Evolutionary conservation across 1,140 invertebrate genomes (phyloP), one percentile per base, ranked within the genome.

Genomic region (Liolophura sinensis): DNA sequence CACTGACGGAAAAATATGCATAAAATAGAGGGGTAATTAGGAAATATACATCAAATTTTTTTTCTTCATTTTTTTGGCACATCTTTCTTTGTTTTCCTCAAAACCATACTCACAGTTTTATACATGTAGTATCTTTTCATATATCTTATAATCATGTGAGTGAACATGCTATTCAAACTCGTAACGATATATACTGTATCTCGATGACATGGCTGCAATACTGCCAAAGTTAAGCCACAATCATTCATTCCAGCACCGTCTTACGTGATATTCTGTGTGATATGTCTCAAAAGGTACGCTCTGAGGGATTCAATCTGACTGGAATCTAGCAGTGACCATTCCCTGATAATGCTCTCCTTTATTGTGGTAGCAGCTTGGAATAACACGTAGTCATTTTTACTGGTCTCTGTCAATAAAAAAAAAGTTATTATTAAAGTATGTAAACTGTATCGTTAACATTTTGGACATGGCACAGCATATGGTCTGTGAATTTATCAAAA

Each of bases 351-450:
- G 31, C 92, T 91, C 72, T 90, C 88, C 84, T 94, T 94, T 63
- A 97, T 84, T n/a, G 94, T 87, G 63, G 90, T 90, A 9, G 91
- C 92, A 69, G 92, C 89, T 86, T 96, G 93, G 86, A 95, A 96
- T 57, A 94, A 80, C 9, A 96, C 92, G 87, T 93, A 93, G 76
- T 93, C 92, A 66, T 90, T 89, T 62, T 88, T 86, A 66, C 90
- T 91, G 50, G 88, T 90, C 84, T 95, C 93, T 89, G 80, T 46
- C 71, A 78, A 70, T 59, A 55, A 54, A 69, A 65, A 71, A 52
- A 62, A 65, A 11, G 20, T 18, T 57, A 40, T 57, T 20, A 20
- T 57, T 16, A 20, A 1, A 7, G n/a, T n/a, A 4, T 7, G 12
- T 18, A 18, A 57, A 59, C 1, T 18, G 40, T 40, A 20, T 46